Percentiles rank a stretch among this genome's conserved stretches.
Conservation (phyloP, 2,888 invertebrate species). For the Agrochola macilenta region DNA sequence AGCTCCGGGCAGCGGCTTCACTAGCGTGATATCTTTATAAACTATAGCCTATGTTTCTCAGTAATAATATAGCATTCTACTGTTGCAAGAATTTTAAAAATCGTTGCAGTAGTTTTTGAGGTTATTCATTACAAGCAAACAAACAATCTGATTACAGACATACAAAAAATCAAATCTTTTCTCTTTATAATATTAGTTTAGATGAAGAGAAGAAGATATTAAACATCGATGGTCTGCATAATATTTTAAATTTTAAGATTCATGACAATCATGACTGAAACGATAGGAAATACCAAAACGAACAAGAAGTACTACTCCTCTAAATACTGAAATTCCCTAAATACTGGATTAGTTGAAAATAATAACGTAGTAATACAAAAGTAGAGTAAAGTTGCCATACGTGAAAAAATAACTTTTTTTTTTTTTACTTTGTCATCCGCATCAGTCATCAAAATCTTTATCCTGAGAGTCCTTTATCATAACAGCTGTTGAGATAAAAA, state of each 20-base stretch:
- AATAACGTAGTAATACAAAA: slow-evolving; percentile 6
- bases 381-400: not conserved
- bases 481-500: not conserved
- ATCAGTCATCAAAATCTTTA: no score
- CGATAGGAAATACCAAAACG: not conserved
- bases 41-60: no score
- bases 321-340: not conserved
- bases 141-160: no score
- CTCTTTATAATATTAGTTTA: no score
- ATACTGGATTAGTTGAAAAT: not conserved
- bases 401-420: not conserved
- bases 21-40: no score
- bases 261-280: not conserved
- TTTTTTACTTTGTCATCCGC: not conserved
- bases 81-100: no score
- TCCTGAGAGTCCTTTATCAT: not conserved
- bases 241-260: not conserved
- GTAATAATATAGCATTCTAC: no score
- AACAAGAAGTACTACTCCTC: not conserved
- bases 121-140: no score
- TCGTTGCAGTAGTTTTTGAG: no score
- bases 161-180: no score
- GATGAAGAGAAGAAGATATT: not conserved
- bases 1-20: no score
- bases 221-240: not conserved